Percentiles rank a stretch among this genome's conserved stretches.
phyloP scores from a whole-genome alignment of 2,113 vertebrate species.

The Eudyptes chrysolophus region DNA sequence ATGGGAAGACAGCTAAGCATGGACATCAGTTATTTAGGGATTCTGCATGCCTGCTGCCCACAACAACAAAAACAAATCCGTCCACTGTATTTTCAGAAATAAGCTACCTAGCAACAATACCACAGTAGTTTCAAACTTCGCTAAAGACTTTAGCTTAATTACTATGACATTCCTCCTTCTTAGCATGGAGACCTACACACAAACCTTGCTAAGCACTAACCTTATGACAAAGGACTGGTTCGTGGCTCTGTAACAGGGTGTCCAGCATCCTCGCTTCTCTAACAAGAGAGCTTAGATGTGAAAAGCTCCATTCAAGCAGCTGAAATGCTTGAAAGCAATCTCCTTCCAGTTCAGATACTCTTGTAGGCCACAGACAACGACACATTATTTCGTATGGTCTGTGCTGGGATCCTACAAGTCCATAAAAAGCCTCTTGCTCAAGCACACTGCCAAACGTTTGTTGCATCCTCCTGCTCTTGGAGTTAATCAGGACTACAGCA shows the following conservation, averaged over 20 bases:
- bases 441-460: accelerated
- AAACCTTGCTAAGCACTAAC: background rate
- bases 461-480: background rate
- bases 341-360: background rate
- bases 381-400: background rate
- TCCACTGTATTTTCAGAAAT: background rate
- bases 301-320: background rate
- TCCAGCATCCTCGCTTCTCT: background rate
- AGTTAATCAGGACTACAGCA: background rate
- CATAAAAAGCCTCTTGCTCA: background rate
- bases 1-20: background rate
- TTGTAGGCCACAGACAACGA: background rate
- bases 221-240: background rate
- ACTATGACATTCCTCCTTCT: background rate
- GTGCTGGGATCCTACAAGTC: background rate
- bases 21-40: background rate
- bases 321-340: background rate
- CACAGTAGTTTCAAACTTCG: background rate
- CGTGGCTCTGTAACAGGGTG: accelerated
- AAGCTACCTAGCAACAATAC: background rate
- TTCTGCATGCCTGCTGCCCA: background rate
- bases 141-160: background rate
- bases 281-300: background rate
- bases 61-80: background rate
- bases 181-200: background rate